These are phyloP conservation scores for Fistularia commersonii DNA, from an alignment of 2,797 vertebrate genomes.

Conservation along the genomic window DNA sequence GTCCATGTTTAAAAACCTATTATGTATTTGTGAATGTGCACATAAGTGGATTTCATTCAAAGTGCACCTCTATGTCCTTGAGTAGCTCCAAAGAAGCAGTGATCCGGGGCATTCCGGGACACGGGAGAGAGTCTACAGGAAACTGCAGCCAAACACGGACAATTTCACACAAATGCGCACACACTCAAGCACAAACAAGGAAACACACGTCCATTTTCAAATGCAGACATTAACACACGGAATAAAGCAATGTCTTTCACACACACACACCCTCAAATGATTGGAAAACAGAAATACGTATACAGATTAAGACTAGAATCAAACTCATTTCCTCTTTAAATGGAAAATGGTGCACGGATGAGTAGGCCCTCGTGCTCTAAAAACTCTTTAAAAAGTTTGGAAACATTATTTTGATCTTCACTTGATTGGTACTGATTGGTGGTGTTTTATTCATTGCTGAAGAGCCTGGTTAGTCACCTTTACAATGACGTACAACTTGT, in stretches of 20 bases:
- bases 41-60: conserved; percentile 14
- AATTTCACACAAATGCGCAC: conserved; percentile 11
- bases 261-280: not conserved
- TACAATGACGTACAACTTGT: no score
- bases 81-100: conserved; percentile 25
- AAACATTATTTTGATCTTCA: no score
- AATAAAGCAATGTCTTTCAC: not conserved
- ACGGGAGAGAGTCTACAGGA: conserved; percentile 18
- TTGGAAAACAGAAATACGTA: conserved; percentile 5
- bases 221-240: conserved; percentile 1
- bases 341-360: no score
- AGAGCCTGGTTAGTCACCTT: no score
- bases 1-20: conserved; percentile 14
- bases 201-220: conserved; percentile 4
- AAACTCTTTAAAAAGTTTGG: no score
- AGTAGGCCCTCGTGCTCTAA: no score
- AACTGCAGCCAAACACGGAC: conserved; percentile 16
- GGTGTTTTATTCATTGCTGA: no score
- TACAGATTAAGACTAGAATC: conserved; percentile 1
- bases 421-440: no score
- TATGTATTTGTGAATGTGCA: conserved; percentile 2
- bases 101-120: conserved; percentile 45
- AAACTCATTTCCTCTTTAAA: not conserved
- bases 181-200: conserved; percentile 7
- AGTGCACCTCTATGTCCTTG: conserved; percentile 20